Evolutionary conservation across 23 tunicate genomes (phyloP), one percentile per base, ranked within the genome.

Genomic region (Halocynthia roretzi): DNA sequence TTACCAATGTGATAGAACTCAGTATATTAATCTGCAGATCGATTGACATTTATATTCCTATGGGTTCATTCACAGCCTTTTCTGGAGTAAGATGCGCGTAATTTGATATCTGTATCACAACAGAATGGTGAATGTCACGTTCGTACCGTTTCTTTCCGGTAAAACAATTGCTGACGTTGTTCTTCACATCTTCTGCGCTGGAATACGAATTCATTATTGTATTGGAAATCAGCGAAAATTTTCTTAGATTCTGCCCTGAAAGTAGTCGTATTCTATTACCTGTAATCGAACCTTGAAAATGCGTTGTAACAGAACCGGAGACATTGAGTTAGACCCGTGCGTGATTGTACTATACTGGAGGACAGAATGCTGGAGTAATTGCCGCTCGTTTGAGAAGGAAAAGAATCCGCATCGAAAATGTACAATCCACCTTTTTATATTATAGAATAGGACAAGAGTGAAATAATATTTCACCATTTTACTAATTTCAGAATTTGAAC

Each of bases 251-350:
- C 2, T 58, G 63, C 15, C 63, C 17, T 58, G 15, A 11, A n/a
- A 15, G 17, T 22, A 67, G 0, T 2, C 56, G 17, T 22, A 67
- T 15, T 2, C 56, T 15, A 62, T 74, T 64, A 74, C 78, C 31
- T 56, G 31, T 52, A 54, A 1, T 81, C 76, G 2, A 55, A 51
- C 12, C 18, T 51, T 14, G 87, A 76, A 52, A 40, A 88, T 9
- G 95, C 95, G 74, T 88, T 72, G 78, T 72, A 83, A 78, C 95
- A 88, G 62, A 88, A 88, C 50, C 87, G 76, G 19, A 88, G 64
- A 56, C 95, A 88, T 72, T 88, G 95, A 7, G 77, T 68, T 6
- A 65, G 21, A 10, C 83, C 83, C 31, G 71, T 40, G 54, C 71
- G 71, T 0, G 80, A 70, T 69, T 56, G 54, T 7, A 82, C 72